Evolutionary conservation across 2,113 vertebrate species (phyloP).

Genomic region (Python bivittatus): DNA sequence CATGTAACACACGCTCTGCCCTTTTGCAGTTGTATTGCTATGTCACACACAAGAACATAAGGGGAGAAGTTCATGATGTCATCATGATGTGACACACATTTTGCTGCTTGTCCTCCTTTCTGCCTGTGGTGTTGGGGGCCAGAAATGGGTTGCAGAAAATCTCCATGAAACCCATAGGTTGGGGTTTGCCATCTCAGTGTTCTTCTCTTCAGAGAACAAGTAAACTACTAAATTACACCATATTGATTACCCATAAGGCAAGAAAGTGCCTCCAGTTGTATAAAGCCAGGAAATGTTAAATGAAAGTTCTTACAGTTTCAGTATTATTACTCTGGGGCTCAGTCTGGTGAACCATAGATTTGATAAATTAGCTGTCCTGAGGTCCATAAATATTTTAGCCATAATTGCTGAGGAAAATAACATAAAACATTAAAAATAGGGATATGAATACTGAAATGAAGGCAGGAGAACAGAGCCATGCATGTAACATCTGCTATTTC

Average conservation of each 20-base stretch:
- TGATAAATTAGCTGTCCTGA: neutral
- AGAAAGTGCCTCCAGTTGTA: constrained; percentile 1
- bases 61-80: neutral
- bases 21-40: neutral
- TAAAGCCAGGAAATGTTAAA: neutral
- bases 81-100: neutral
- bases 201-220: constrained; percentile 39
- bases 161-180: neutral
- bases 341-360: neutral
- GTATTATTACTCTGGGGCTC: neutral
- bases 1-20: neutral
- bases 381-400: neutral
- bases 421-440: neutral
- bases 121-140: neutral
- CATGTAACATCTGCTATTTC: neutral
- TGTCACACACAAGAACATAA: neutral
- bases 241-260: constrained; percentile 45
- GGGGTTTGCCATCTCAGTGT: neutral
- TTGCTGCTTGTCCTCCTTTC: neutral
- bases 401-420: accelerated
- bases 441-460: neutral
- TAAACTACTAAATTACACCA: constrained; percentile 22
- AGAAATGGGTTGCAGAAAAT: neutral
- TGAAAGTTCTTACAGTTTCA: constrained; percentile 7
- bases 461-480: neutral